Base-by-base conservation (phyloP, 2,797 vertebrate genomes). In the Trichosurus vulpecula region DNA sequence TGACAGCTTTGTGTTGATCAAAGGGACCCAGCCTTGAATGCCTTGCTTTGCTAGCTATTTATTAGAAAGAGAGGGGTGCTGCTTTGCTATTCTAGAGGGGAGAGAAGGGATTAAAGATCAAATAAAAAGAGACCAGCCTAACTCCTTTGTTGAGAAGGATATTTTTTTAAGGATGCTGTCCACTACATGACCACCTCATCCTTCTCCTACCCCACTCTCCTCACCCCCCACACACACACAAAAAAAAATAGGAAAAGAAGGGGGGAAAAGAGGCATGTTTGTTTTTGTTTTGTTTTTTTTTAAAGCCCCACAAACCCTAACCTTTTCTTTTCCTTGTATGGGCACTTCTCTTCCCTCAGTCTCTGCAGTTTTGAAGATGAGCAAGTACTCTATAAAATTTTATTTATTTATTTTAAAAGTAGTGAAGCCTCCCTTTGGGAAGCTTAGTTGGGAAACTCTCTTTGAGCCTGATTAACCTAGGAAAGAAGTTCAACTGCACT, bases 1-100 rank as follows among this genome's bases (percentile, higher is more conserved):
- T 99, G 99, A 99, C 99, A 99, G 99, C 98, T 98, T 98, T 52
- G 98, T 97, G 97, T 98, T 99, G 99, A 99, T 99, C 99, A 99
- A 99, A 99, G 99, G 57, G 93, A 96, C 22, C 0, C 52, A 94
- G 91, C 95, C 93, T 94, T 98, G 98, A 99, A 99, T 98, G 98
- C 98, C 96, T 98, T 58, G 97, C 97, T 98, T 97, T 95, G 97
- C 97, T 97, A 96, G 98, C 98, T 98, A 97, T 99, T 99, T 99
- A 98, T 98, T 98, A 98, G 98, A 98, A 98, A 98, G 98, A 97
- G 98, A 98, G 98, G 98, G 98, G 98, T 96, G 97, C 96, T 98
- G 96, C 97, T 97, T 97, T 98, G 97, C 98, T 97, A 96, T 97
- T 98, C 98, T 97, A 97, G 97, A 98, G 96, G 95, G 97, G 97